Evolutionary conservation across 1,140 invertebrate genomes (phyloP), one percentile per base, ranked within the genome.

Genomic region (Octopus bimaculoides): DNA sequence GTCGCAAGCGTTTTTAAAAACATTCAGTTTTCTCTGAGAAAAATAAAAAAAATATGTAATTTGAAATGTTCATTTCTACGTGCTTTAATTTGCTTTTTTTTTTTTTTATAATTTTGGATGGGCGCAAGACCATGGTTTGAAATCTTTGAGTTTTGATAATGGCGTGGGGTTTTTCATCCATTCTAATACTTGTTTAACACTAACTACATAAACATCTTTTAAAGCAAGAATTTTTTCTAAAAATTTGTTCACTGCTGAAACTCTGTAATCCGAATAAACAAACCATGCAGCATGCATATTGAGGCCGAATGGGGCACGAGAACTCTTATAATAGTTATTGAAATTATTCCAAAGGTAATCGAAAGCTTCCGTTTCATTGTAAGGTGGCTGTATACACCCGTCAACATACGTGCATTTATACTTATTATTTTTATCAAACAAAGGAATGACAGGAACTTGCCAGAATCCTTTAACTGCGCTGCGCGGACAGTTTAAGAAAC

Each of bases 251-350:
- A 86, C 85, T 55, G 83, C 86, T 52, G 82, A 86, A 56, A 84
- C 86, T 55, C 82, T 82, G 10, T 83, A 69, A 61, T 81, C 79
- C 7, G 81, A 77, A 54, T 81, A 82, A 54, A 81, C 80, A 79
- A 87, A 86, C 87, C 87, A 88, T 54, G 84, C 84, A 0, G 84
- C 82, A 77, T 86, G 85, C 82, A 88, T 86, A 71, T 87, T 85
- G 66, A 88, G 83, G 71, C 86, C 86, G 71, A 88, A 83, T 17
- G 87, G 87, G 26, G 84, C 84, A 54, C 80, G 77, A 75, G 83
- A 83, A 41, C 78, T 82, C 26, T 81, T 82, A 54, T 88, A 87
- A 75, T 85, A 77, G 71, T 78, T 26, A 9, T 83, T 56, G 75
- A 88, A 88, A 80, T 88, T 87, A 74, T 85, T 82, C 82, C 83